Base-by-base conservation (phyloP, 2,888 invertebrate genomes). In the Drosophila flavopinicola region DNA sequence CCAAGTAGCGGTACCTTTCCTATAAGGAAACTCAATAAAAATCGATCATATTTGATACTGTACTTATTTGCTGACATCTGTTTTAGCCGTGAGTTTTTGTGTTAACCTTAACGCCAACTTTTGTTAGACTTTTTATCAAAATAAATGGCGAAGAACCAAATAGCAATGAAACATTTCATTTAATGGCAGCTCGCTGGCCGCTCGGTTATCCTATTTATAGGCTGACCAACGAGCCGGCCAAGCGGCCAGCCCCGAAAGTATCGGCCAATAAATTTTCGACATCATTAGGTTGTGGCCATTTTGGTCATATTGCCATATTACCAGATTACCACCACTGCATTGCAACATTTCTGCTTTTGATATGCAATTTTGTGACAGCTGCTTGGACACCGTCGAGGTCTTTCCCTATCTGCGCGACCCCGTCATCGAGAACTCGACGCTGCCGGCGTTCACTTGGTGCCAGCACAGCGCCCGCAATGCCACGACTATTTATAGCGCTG, bases 351-450 rank as follows among this genome's bases (percentile, higher is more conserved):
- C 7, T 6, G 30, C 58, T 61, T 13, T 15, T 74, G 10, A 41
- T 65, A 49, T 67, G 63, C 64, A 63, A 52, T 67, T 66, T 57
- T 39, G 67, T 73, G 83, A 80, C 88, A 91, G 91, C 74, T 91
- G 91, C 75, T 87, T 83, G 74, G 91, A 91, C 82, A 89, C 88
- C 74, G 84, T 91, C 59, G 90, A 91, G 80, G 86, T 91, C 71
- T 91, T 91, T 88, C 91, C 91, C 70, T 90, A 90, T 88, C 78
- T 91, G 65, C 88, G 88, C 54, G 91, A 90, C 66, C 83, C 91
- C 66, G 89, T 91, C 79, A 89, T 91, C 67, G 90, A 91, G 78
- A 89, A 91, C 63, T 75, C 89, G 20, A 88, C 89, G 29, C 66
- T 77, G 58, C 78, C 91, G 57, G 88, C 90, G 65, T 88, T 89